phyloP scores from a whole-genome alignment of 2,113 vertebrate genomes.

The Raja brachyura region DNA sequence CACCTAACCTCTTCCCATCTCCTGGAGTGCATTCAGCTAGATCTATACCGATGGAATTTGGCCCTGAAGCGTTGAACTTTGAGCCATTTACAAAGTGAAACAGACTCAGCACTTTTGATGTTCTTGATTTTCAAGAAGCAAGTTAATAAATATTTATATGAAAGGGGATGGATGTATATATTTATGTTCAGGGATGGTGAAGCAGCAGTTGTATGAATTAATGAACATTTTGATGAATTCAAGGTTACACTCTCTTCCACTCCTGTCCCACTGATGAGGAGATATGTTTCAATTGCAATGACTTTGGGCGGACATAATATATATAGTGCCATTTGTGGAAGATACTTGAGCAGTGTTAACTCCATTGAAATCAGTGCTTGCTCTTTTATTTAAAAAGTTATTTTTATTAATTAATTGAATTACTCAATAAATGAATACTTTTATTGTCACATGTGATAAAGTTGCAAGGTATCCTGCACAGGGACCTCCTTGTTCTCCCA shows the following conservation, averaged over 20 bases:
- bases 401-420: background rate
- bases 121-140: slow-evolving; percentile 7
- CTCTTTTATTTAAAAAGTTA: background rate
- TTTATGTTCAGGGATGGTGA: background rate
- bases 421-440: background rate
- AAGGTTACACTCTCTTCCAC: background rate
- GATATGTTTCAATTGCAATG: background rate
- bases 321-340: background rate
- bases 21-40: slow-evolving; percentile 1
- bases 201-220: background rate
- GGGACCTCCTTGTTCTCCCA: too few species aligned
- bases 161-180: background rate
- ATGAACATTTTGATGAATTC: background rate
- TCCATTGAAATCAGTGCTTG: background rate
- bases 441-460: too few species aligned
- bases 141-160: slow-evolving; percentile 26
- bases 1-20: background rate
- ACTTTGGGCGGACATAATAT: background rate
- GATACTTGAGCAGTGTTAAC: background rate
- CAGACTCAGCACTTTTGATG: background rate
- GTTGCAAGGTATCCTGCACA: too few species aligned
- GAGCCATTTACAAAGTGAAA: background rate
- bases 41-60: background rate
- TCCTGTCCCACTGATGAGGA: background rate
- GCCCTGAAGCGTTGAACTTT: background rate